These are phyloP conservation scores for Drosophila rellima DNA, from an alignment of 2,888 invertebrate genomes.

Conservation along the genomic window DNA sequence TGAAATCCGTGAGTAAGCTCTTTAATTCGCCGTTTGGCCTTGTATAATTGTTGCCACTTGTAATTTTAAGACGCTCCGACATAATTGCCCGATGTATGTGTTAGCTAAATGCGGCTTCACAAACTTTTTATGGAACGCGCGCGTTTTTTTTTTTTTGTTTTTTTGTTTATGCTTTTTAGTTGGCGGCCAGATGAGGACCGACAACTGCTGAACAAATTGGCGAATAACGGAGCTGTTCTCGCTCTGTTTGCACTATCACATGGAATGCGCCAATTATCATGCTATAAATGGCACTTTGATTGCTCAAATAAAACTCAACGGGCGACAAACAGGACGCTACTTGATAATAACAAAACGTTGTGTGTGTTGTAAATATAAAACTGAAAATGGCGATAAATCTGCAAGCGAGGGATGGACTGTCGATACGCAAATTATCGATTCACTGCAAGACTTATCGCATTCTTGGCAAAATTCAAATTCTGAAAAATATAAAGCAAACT, in stretches of 20 bases:
- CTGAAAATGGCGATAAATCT: constrained; percentile 18
- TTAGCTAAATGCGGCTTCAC: neutral
- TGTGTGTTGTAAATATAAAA: constrained; percentile 8
- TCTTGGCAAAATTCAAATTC: neutral
- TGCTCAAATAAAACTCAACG: neutral
- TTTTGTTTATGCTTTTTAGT: constrained; percentile 1
- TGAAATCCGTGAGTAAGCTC: constrained; percentile 7
- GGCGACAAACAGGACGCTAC: neutral
- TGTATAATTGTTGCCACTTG: constrained; percentile 7
- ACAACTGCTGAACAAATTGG: constrained; percentile 33
- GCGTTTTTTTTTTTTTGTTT: neutral
- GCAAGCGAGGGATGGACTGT: constrained; percentile 3
- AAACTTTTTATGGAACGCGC: constrained; percentile 9
- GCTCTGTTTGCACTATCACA: neutral
- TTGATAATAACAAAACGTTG: constrained; percentile 22
- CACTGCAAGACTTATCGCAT: neutral
- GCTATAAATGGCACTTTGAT: constrained; percentile 10
- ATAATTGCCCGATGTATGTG: neutral
- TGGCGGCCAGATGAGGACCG: constrained; percentile 7
- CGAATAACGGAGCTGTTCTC: constrained; percentile 6
- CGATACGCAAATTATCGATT: constrained; percentile 5
- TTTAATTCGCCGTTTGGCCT: constrained; percentile 13
- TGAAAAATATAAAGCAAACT: too few relatives aligned
- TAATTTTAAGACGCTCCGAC: neutral
- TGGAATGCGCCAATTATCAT: constrained; percentile 4